A percentile compares a stretch with the other conserved stretches of the same genome.
Conservation (phyloP, 2,797 vertebrate species). For the Molossus molossus region DNA sequence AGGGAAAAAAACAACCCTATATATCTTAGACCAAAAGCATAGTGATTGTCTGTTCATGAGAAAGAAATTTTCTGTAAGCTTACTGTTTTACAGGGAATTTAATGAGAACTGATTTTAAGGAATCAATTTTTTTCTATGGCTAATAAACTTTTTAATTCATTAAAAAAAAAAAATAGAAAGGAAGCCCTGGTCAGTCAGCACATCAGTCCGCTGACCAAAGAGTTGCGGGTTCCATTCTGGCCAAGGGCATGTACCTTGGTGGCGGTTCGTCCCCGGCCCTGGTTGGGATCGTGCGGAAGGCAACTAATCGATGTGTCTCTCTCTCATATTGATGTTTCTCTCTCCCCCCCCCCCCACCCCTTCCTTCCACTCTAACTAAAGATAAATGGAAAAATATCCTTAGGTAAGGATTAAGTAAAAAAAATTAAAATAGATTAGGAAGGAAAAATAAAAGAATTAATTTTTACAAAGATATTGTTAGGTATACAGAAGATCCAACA, state of each 20-base stretch:
- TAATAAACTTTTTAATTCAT: constrained; percentile 86
- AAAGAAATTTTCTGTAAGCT: constrained; percentile 85
- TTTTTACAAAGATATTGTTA: constrained; percentile 21
- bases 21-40: constrained; percentile 95
- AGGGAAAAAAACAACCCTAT: constrained; percentile 84
- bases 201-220: too few species aligned
- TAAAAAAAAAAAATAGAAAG: constrained; percentile 86
- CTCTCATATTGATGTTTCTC: too few species aligned
- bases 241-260: too few species aligned
- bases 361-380: too few species aligned
- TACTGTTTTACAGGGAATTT: constrained; percentile 84
- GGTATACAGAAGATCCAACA: neutral
- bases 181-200: neutral
- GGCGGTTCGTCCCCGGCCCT: too few species aligned
- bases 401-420: too few species aligned
- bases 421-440: too few species aligned
- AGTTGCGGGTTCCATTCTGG: too few species aligned
- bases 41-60: constrained; percentile 88
- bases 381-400: too few species aligned
- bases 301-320: too few species aligned
- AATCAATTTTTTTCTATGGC: constrained; percentile 81
- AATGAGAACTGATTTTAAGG: constrained; percentile 77
- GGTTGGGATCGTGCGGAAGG: too few species aligned
- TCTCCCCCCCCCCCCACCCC: too few species aligned
- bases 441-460: neutral